Evolutionary conservation across 2,888 invertebrate genomes (phyloP), one percentile per base, ranked within the genome.

Genomic region (Brenthis ino): DNA sequence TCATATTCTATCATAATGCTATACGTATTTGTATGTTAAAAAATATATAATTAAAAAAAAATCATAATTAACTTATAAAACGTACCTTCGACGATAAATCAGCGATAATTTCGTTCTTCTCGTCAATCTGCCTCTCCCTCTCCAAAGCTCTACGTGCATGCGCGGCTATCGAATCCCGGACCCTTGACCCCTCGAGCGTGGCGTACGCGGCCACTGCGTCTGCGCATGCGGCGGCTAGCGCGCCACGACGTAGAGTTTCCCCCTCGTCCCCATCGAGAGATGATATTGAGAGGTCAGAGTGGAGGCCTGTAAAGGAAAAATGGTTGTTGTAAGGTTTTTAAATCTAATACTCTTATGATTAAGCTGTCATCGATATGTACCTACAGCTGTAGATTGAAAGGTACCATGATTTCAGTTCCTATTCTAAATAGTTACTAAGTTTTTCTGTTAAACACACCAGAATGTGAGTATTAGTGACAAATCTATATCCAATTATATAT

Each of bases 51-150:
- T 33, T 37, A 8, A 43, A 43, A 37, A 37, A 43, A 11, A 43
- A 8, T 43, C 8, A 43, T 11, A 43, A 43, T 43, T 43, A 43
- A 11, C 0, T 43, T 11, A 11, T 43, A 50, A 57, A 37, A 66
- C 91, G 89, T 80, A 97, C 95, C 93, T 97, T 97, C 79, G 96
- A 96, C 75, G 96, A 96, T 72, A 97, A 93, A 75, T 97, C 96
- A 81, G 96, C 95, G 67, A 97, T 95, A 65, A 96, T 92, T 72
- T 97, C 97, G 69, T 96, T 95, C 80, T 96, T 95, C 82, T 96
- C 95, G 77, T 96, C 96, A 60, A 97, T 94, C 89, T 97, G 97
- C 33, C 96, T 94, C 80, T 96, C 96, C 66, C 96, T 93, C 75
- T 97, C 96, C 72, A 96, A 93, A 8, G 97, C 94, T 65, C 96